These are phyloP conservation scores for Augochlora pura DNA, from an alignment of 1,140 invertebrate genomes.

Conservation along the genomic window DNA sequence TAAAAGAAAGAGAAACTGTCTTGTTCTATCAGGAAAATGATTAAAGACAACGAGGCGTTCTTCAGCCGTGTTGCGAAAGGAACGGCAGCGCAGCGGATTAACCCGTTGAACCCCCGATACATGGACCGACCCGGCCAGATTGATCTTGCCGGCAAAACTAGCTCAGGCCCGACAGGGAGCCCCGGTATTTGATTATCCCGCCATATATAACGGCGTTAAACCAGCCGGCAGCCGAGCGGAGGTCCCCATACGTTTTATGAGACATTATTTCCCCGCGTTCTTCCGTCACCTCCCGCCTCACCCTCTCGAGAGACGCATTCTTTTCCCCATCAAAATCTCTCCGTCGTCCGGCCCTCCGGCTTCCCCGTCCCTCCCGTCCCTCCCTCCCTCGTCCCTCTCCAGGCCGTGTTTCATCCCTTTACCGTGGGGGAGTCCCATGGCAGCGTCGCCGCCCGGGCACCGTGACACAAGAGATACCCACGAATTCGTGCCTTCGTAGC, in stretches of 20 bases:
- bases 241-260: conserved; percentile 1
- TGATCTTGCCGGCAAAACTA: too few relatives aligned
- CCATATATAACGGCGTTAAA: neutral
- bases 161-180: too few relatives aligned
- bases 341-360: neutral
- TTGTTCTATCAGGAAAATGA: too few relatives aligned
- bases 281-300: neutral
- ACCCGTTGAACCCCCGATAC: too few relatives aligned
- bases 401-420: conserved; percentile 2
- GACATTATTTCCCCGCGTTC: conserved; percentile 4
- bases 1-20: too few relatives aligned
- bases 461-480: conserved; percentile 45
- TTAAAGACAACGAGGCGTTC: too few relatives aligned
- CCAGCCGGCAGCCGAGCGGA: neutral
- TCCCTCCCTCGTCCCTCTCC: too few relatives aligned
- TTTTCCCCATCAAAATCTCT: conserved; percentile 15
- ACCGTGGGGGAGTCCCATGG: neutral
- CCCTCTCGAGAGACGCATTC: neutral
- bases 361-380: too few relatives aligned
- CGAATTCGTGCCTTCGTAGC: conserved; percentile 66
- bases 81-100: too few relatives aligned
- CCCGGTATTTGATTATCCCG: too few relatives aligned
- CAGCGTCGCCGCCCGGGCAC: neutral
- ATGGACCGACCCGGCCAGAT: too few relatives aligned
- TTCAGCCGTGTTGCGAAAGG: too few relatives aligned